Percentiles rank a stretch among this genome's conserved stretches.
Evolutionary conservation across 2,113 vertebrate species (phyloP).

Genomic region (Mastomys natalensis): DNA sequence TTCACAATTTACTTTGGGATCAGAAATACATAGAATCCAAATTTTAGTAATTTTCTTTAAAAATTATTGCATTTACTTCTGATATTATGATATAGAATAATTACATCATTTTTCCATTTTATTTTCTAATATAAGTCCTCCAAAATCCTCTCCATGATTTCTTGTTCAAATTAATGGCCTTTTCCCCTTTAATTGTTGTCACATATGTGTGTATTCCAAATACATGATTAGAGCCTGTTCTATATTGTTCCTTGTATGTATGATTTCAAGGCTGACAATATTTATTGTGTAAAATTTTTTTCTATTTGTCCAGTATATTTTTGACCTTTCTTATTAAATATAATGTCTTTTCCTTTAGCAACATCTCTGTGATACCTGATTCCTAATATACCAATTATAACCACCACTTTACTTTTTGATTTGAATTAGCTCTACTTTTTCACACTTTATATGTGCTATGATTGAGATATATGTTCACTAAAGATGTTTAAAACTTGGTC

Average conservation of each 20-base stretch:
- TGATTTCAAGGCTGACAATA: background rate
- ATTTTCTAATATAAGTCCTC: background rate
- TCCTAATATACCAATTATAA: too few relatives aligned
- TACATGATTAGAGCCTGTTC: background rate
- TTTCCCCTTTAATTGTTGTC: background rate
- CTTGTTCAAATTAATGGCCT: background rate
- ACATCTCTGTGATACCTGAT: background rate
- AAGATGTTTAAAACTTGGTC: background rate
- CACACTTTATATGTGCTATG: background rate
- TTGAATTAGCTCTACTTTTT: background rate
- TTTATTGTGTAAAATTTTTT: background rate
- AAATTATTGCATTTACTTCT: background rate
- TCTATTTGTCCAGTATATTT: background rate
- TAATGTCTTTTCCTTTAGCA: background rate
- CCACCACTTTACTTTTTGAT: background rate
- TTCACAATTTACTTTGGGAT: background rate
- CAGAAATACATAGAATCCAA: background rate
- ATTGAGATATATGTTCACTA: background rate
- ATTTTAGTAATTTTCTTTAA: background rate
- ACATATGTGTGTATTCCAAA: background rate
- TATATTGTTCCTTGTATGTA: background rate
- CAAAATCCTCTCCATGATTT: background rate
- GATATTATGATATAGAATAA: background rate
- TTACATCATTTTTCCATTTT: background rate
- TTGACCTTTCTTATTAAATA: background rate